Conservation (phyloP, 2,888 invertebrate genomes). For the Buathra laborator region DNA sequence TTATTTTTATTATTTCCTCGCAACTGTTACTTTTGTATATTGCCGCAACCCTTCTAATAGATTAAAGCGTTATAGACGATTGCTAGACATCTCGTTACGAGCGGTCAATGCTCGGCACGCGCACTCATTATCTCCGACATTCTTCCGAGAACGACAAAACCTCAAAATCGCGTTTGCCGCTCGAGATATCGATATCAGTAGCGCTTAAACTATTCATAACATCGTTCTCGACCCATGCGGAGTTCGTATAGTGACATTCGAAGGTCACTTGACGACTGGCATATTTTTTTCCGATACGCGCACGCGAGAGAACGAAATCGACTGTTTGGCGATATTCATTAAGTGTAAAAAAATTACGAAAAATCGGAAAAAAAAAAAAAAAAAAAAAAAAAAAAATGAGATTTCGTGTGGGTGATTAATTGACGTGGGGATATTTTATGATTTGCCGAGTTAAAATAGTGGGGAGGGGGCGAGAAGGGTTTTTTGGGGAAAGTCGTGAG, state of each 20-base stretch:
- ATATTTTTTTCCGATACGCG: neutral
- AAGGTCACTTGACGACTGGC: slow-evolving; percentile 23
- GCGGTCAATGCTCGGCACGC: slow-evolving; percentile 55
- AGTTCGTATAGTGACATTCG: neutral
- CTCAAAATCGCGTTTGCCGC: neutral
- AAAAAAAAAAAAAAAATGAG: no score
- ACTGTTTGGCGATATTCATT: neutral
- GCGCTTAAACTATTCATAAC: slow-evolving; percentile 8
- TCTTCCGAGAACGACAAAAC: slow-evolving; percentile 21
- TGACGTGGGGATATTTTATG: neutral
- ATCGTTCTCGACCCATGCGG: neutral
- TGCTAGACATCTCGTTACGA: slow-evolving; percentile 47
- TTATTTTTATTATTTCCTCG: neutral
- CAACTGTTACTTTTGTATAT: slow-evolving; percentile 19
- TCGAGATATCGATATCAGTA: neutral
- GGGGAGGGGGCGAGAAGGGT: slow-evolving; percentile 12
- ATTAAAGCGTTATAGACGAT: slow-evolving; percentile 54
- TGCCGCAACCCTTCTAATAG: slow-evolving; percentile 38
- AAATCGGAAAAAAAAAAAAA: no score
- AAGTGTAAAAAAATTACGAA: neutral
- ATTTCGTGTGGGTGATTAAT: neutral
- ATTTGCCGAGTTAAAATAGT: neutral
- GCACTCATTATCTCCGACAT: slow-evolving; percentile 21
- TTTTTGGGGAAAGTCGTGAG: slow-evolving; percentile 54
- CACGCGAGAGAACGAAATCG: neutral